Base-by-base conservation (phyloP, 1,140 invertebrate genomes). In the Lucilia cuprina region DNA sequence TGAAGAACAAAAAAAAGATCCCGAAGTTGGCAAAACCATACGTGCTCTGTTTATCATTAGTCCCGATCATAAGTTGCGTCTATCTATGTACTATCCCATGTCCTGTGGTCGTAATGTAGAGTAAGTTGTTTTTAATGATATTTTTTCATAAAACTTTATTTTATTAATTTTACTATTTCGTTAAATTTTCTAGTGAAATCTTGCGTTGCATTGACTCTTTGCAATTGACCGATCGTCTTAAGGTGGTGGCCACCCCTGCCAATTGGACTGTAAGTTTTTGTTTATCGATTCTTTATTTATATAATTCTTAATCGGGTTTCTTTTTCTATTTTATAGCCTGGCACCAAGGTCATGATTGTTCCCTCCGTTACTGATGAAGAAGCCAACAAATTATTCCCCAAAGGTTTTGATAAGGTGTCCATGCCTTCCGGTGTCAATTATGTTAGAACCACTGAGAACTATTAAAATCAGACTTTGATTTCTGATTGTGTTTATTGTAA, bases 61-160 rank as follows among this genome's bases (percentile, higher is more conserved):
- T 85, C 96, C 97, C 5, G 94, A 97, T 88, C 96, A 97, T 89
- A 96, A 95, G 85, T 87, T 90, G 75, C 95, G 97, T 87, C 92
- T 98, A 9, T 95, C 96, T 9, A 96, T 98, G 93, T 93, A 96
- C 60, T 99, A 99, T 92, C 97, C 97, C 55, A 95, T 96, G 19
- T 98, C 96, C 17, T 97, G 96, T 74, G 97, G 97, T 55, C 94
- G 97, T 85, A 98, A 98, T 91, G 97, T 98, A 87, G 94, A 96
- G 97, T 98, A 92, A 94, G 95, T 94, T 82, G n/a, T 21, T 49
- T 13, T 80, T 84, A 83, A 74, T 75, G 0, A 17, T n/a, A 75
- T 60, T 55, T 19, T 82, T 35, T 25, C 5, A 34, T n/a, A 83
- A 47, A 13, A 1, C 25, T 1, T 5, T 35, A 25, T 60, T 14